A percentile compares a stretch with the other conserved stretches of the same genome.
These are phyloP conservation scores for Xyrauchen texanus DNA, from an alignment of 2,113 vertebrate genomes.

Conservation along the genomic window DNA sequence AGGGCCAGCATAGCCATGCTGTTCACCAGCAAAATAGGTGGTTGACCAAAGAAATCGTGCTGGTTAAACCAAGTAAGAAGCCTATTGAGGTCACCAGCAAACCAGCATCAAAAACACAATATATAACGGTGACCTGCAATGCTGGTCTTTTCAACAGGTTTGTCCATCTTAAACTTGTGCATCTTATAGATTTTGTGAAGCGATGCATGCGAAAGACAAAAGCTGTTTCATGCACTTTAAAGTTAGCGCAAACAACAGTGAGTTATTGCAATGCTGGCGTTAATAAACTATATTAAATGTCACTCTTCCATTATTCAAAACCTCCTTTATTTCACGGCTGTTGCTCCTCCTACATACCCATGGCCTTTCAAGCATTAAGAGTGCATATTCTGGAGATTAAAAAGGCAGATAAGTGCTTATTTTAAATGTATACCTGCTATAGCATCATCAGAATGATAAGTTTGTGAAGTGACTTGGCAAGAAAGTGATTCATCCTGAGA, in stretches of 20 bases:
- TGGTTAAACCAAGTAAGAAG: too few species aligned
- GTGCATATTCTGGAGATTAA: slow-evolving; percentile 24
- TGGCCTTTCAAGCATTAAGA: slow-evolving; percentile 17
- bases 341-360: slow-evolving; percentile 3
- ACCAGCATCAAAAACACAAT: too few species aligned
- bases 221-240: background rate
- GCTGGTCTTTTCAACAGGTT: background rate
- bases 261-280: slow-evolving; percentile 16
- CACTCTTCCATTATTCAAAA: background rate
- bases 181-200: background rate
- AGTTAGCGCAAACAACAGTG: slow-evolving; percentile 12
- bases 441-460: background rate
- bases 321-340: background rate
- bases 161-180: background rate
- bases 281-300: slow-evolving; percentile 32
- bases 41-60: too few species aligned
- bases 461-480: background rate
- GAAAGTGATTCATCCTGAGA: background rate
- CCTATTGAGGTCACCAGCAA: too few species aligned
- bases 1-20: too few species aligned
- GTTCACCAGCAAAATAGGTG: too few species aligned
- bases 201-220: background rate
- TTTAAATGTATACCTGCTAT: background rate
- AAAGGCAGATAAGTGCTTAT: background rate
- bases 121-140: background rate